These are phyloP conservation scores for Pelosia muscerda DNA, from an alignment of 2,888 invertebrate species.

Conservation along the genomic window DNA sequence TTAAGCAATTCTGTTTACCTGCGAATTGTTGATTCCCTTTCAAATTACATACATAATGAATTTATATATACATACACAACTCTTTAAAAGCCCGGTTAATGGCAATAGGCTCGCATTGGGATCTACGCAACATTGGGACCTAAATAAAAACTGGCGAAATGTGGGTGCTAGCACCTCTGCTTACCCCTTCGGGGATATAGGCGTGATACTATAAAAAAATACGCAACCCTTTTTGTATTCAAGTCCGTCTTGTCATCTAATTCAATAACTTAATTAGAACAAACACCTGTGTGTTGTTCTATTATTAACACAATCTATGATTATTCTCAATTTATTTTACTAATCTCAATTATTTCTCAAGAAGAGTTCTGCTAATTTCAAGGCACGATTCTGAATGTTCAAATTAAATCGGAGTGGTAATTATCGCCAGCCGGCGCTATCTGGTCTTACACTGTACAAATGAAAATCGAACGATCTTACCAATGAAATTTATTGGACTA, in stretches of 20 bases:
- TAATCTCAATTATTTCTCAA: slow-evolving; percentile 20
- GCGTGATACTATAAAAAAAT: too few relatives aligned
- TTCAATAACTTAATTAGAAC: background rate
- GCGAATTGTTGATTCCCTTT: too few relatives aligned
- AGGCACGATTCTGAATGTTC: slow-evolving; percentile 21
- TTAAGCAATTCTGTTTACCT: too few relatives aligned
- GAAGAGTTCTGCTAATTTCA: slow-evolving; percentile 22
- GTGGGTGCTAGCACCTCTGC: too few relatives aligned
- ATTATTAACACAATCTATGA: slow-evolving; percentile 15
- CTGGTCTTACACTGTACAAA: slow-evolving; percentile 16
- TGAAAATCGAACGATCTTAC: slow-evolving; percentile 18
- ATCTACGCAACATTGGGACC: too few relatives aligned
- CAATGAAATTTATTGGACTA: slow-evolving; percentile 10
- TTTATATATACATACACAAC: too few relatives aligned
- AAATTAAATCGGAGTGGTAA: slow-evolving; percentile 21
- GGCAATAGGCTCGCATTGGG: too few relatives aligned
- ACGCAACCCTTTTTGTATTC: background rate
- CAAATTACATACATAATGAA: too few relatives aligned
- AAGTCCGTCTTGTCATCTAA: background rate
- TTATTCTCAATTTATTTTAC: slow-evolving; percentile 18
- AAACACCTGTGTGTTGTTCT: slow-evolving; percentile 7
- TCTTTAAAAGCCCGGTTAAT: too few relatives aligned
- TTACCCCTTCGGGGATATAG: too few relatives aligned
- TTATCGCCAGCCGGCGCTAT: slow-evolving; percentile 21
- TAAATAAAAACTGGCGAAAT: too few relatives aligned